Evolutionary conservation across 2,888 invertebrate genomes (phyloP).

Genomic region (Tridacna crocea): DNA sequence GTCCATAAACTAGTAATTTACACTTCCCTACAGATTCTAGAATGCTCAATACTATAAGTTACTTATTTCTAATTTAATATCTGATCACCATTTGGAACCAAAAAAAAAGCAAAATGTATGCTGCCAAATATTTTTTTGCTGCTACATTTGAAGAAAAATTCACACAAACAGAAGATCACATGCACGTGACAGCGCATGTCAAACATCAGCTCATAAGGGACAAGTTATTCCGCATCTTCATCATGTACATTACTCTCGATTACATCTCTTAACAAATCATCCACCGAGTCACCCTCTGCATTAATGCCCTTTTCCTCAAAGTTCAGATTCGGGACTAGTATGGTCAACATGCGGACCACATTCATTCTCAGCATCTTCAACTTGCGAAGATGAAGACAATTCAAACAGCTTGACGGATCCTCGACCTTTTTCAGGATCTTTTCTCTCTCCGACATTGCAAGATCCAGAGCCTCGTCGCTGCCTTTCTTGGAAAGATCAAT

Average conservation of each 20-base stretch:
- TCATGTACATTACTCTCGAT: slow-evolving; percentile 82
- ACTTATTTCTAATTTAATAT: slow-evolving; percentile 7
- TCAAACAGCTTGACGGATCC: slow-evolving; percentile 63
- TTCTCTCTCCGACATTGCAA: slow-evolving; percentile 60
- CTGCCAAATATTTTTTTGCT: slow-evolving; percentile 35
- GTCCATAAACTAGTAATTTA: slow-evolving; percentile 19
- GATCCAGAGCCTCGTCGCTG: slow-evolving; percentile 56
- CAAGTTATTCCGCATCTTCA: slow-evolving; percentile 66
- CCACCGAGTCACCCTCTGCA: slow-evolving; percentile 82
- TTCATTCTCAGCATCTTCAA: slow-evolving; percentile 80
- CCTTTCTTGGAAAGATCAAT: slow-evolving; percentile 78
- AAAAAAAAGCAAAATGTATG: slow-evolving; percentile 30
- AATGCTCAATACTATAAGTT: slow-evolving; percentile 7
- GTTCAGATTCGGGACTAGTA: slow-evolving; percentile 82
- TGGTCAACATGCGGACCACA: slow-evolving; percentile 82
- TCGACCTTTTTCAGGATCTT: slow-evolving; percentile 55
- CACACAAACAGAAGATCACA: slow-evolving; percentile 21
- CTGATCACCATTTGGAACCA: slow-evolving; percentile 7
- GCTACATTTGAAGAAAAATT: slow-evolving; percentile 28
- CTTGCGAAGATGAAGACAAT: slow-evolving; percentile 79
- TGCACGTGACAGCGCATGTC: not conserved
- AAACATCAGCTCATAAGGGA: not conserved
- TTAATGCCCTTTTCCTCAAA: slow-evolving; percentile 82
- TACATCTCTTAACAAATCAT: slow-evolving; percentile 82
- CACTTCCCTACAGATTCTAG: slow-evolving; percentile 17